Base-by-base conservation (phyloP, 2,113 vertebrate genomes). In the Paradoxurus hermaphroditus region DNA sequence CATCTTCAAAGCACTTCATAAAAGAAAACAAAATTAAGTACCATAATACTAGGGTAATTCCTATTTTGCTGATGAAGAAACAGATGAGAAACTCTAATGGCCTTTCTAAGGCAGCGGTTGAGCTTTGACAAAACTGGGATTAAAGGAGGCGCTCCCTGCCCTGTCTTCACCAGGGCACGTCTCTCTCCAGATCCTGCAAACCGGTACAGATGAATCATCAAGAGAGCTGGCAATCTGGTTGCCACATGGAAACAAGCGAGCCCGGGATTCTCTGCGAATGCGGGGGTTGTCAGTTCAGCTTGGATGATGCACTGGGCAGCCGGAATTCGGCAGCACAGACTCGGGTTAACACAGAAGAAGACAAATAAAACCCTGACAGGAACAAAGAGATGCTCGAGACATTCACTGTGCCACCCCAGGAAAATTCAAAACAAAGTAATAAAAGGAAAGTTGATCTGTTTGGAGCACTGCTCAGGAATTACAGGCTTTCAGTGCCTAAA, bases 371-470 rank as follows among this genome's bases (percentile, higher is more conserved):
- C 14, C 25, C 11, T 44, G n/a, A 68, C 2, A 15, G 34, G 13
- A 62, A 73, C 36, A 63, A 67, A 53, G 78, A 86, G 70, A 85
- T 67, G 68, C 49, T 90, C 36, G 18, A 49, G 87, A 63, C 14
- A n/a, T 41, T 89, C 21, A 11, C 70, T 59, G 79, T 88, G 77
- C 91, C 91, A 91, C 29, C 41, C 44, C 59, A 29, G 86, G 89
- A 82, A 92, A 83, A 83, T 88, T 92, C 85, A 96, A 96, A 97
- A 97, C 95, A 97, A 89, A 93, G 92, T 84, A 68, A 90, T 95
- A 89, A 95, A 97, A 87, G 72, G 77, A 91, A 97, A 97, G 77
- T 9, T 62, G 91, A 96, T 95, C 75, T 67, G 12, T 90, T 79
- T 73, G 85, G 49, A 90, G 65, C 63, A 41, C 39, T 44, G 49